Evolutionary conservation across 2,113 vertebrate species (phyloP).

Genomic region (Pelmatolapia mariae): DNA sequence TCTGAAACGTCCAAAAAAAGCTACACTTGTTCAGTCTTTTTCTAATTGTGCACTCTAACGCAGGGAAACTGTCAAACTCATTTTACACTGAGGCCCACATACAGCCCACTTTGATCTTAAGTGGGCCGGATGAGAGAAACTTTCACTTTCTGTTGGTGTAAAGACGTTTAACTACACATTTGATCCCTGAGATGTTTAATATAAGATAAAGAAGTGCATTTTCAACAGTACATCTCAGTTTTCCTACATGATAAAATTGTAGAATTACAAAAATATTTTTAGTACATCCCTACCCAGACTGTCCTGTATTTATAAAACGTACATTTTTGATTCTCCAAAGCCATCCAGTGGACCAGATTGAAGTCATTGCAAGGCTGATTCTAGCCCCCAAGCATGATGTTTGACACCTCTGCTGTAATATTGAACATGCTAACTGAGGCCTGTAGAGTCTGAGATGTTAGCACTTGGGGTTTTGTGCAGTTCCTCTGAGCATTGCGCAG

Average conservation of each 20-base stretch:
- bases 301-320: not conserved
- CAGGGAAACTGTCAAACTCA: not conserved
- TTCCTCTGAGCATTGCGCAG: not conserved
- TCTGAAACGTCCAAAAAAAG: not conserved
- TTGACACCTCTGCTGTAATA: not conserved
- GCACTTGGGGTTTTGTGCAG: not conserved
- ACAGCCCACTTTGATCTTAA: not conserved
- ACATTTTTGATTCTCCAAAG: not conserved
- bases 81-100: not conserved
- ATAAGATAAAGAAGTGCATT: not conserved
- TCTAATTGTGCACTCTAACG: not conserved
- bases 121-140: not conserved
- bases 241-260: not conserved
- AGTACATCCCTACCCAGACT: not conserved
- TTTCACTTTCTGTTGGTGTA: not conserved
- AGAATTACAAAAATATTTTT: not conserved
- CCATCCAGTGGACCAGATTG: not conserved
- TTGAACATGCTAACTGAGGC: not conserved
- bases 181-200: not conserved
- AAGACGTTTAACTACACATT: not conserved
- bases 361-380: not conserved
- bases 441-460: not conserved
- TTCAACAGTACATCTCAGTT: not conserved
- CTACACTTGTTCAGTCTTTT: not conserved
- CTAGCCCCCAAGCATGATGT: not conserved